phyloP scores from a whole-genome alignment of 2,113 vertebrate species.

The Acrocephalus kingi region DNA sequence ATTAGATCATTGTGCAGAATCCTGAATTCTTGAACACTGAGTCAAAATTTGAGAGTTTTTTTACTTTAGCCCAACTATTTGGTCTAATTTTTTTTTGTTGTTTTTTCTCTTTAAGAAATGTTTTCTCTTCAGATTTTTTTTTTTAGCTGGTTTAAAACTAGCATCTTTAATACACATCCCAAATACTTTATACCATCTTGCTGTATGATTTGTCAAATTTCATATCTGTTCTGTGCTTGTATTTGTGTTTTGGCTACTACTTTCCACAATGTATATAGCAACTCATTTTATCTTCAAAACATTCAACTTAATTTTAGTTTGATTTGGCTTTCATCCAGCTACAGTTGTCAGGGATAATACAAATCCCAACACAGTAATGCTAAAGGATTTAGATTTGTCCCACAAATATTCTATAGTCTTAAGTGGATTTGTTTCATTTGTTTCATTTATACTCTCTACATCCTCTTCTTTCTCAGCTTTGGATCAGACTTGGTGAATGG shows the following conservation, averaged over 20 bases:
- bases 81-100: neutral
- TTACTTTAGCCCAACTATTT: neutral
- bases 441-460: neutral
- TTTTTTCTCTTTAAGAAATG: neutral
- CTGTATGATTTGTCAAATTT: neutral
- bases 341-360: neutral
- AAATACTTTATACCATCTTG: neutral
- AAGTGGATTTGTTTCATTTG: slow-evolving; percentile 42
- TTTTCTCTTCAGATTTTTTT: neutral
- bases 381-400: neutral
- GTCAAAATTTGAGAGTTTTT: neutral
- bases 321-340: slow-evolving; percentile 34
- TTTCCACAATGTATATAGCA: neutral
- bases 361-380: neutral
- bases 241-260: neutral
- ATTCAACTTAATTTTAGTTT: slow-evolving; percentile 20
- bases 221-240: neutral
- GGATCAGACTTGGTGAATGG: neutral
- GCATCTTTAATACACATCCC: neutral
- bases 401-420: neutral
- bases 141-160: neutral
- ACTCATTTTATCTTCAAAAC: neutral
- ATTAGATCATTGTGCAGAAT: neutral
- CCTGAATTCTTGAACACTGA: neutral
- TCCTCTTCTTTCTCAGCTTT: neutral